These are phyloP conservation scores for Panulirus ornatus DNA, from an alignment of 1,140 invertebrate species.

Conservation along the genomic window DNA sequence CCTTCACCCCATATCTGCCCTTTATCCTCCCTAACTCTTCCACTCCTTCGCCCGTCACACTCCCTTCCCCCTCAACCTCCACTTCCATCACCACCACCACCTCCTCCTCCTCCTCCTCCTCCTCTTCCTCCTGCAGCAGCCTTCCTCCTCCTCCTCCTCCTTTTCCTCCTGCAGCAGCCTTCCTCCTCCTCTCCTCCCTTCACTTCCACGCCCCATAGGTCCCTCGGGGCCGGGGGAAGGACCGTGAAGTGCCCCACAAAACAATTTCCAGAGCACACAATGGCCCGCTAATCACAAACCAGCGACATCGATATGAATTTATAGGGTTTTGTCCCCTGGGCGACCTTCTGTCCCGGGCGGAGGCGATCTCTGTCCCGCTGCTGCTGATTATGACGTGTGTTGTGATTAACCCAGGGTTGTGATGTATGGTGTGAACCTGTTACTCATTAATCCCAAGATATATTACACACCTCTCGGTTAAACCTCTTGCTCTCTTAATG, in stretches of 20 bases:
- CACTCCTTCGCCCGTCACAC: neutral
- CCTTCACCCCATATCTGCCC: too few relatives aligned
- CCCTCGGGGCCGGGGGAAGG: neutral
- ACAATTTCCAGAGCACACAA: conserved; percentile 45
- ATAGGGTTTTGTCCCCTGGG: neutral
- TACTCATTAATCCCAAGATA: too few relatives aligned
- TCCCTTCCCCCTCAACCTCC: neutral
- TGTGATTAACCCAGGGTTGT: too few relatives aligned
- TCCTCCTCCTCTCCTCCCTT: neutral
- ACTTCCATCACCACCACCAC: neutral
- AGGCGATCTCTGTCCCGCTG: too few relatives aligned
- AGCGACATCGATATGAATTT: conserved; percentile 48
- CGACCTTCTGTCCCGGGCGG: neutral
- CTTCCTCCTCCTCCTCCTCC: neutral
- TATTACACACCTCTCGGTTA: too few relatives aligned
- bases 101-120: neutral
- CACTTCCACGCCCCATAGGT: neutral
- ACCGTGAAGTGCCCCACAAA: conserved; percentile 39
- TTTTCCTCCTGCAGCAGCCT: neutral
- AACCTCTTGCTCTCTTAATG: too few relatives aligned
- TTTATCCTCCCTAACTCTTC: neutral
- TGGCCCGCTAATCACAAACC: conserved; percentile 23
- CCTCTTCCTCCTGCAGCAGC: neutral
- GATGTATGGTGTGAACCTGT: too few relatives aligned
- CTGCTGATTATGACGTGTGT: too few relatives aligned